Evolutionary conservation across 2,888 invertebrate genomes (phyloP), one percentile per base, ranked within the genome.

Genomic region (Caenorhabditis macrosperma): DNA sequence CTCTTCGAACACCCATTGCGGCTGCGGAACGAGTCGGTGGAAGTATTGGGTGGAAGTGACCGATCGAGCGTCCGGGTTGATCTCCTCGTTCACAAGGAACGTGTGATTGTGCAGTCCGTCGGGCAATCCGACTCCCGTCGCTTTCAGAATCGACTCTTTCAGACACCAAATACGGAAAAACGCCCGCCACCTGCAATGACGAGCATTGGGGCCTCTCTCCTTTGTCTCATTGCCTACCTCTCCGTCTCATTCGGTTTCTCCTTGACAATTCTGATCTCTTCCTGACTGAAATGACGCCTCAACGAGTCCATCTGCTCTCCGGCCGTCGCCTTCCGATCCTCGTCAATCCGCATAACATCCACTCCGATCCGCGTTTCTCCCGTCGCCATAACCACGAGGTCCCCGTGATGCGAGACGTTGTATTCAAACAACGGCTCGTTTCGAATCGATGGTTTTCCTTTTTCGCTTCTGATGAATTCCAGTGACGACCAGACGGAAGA

Each of bases 331-430:
- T 71, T 61, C 44, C 87, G 71, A 50, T 77, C 68, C 55, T 85
- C 86, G 57, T 88, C 85, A 24, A 90, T 77, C 54, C 83, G 59
- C 90, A 90, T 90, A 26, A 90, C 89, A 82, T 90, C 90, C 5
- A 90, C 88, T 20, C 90, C 67, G 15, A 76, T 76, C 61, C 67
- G 41, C 1, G 67, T 46, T 1, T 54, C 48, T 15, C 55, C 67
- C 0, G 82, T 78, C 9, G 83, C 86, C 50, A 85, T 54, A 7
- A 86, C 85, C 9, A 91, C 89, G 20, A 85, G 82, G 67, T 91
- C 90, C 10, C 91, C 91, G 77, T 91, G 90, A 82, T 90, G 90
- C 0, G 91, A 87, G 3, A 89, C 81, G 64, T 90, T 90, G 81
- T 89, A 87, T 35, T 81, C 66, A 52, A 81, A 78, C 2, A 59